Conservation (phyloP, 2,888 invertebrate species). For the Yponomeuta sedellus region DNA sequence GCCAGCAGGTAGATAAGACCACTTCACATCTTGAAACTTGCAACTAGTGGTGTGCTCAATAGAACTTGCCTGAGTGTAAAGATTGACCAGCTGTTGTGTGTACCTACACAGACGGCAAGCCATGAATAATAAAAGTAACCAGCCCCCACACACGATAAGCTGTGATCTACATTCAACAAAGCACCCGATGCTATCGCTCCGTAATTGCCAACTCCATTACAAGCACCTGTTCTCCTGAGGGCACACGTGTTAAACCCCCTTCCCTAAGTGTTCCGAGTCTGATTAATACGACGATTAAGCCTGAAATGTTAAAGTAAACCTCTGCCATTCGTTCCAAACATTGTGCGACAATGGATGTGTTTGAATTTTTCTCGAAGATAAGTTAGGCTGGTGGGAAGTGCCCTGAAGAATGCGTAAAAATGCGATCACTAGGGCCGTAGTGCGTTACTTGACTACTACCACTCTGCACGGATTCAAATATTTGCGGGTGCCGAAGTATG, state of each 20-base stretch:
- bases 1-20: no score
- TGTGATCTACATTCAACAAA: not conserved
- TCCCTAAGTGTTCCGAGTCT: not conserved
- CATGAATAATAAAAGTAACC: not conserved
- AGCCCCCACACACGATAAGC: not conserved
- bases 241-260: not conserved
- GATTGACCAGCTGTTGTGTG: no score
- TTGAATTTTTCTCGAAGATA: not conserved
- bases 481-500: constrained; percentile 33
- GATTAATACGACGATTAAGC: not conserved
- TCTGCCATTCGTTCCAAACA: not conserved
- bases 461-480: constrained; percentile 67
- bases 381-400: not conserved
- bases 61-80: no score
- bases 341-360: not conserved
- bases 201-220: not conserved
- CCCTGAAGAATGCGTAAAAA: not conserved
- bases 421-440: not conserved
- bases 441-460: constrained; percentile 31
- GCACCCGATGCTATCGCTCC: not conserved
- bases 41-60: no score
- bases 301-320: not conserved
- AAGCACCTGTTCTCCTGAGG: not conserved
- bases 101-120: not conserved
- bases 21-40: no score